phyloP scores from a whole-genome alignment of 2,888 invertebrate genomes.

The Agrotis puta region DNA sequence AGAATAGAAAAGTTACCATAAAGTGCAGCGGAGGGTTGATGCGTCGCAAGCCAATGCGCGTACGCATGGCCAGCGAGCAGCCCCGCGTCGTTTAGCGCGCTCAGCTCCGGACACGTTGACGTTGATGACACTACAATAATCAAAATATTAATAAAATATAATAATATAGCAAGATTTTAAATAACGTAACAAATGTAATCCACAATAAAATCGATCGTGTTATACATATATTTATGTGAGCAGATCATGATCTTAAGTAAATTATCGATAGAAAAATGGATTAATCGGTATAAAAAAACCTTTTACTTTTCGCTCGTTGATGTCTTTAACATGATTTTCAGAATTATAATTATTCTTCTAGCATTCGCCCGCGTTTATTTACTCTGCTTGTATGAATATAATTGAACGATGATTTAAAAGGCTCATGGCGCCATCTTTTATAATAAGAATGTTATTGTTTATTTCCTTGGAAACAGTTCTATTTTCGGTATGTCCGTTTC shows the following conservation, averaged over 20 bases:
- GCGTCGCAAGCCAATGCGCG: slow-evolving; percentile 87
- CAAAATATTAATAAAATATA: background rate
- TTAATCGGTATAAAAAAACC: too few species aligned
- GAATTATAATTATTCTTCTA: too few species aligned
- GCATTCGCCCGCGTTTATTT: too few species aligned
- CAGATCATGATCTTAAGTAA: background rate
- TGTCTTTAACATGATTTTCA: slow-evolving; percentile 18
- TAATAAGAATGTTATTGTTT: too few species aligned
- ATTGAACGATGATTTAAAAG: too few species aligned
- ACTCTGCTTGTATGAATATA: too few species aligned
- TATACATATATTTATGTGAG: background rate
- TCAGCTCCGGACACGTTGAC: slow-evolving; percentile 83
- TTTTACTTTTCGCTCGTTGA: slow-evolving; percentile 12
- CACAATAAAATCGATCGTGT: background rate
- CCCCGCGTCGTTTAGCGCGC: slow-evolving; percentile 82
- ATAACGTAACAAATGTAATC: background rate
- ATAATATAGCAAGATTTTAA: background rate
- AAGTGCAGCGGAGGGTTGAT: slow-evolving; percentile 82
- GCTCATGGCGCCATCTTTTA: too few species aligned
- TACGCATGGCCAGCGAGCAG: slow-evolving; percentile 87
- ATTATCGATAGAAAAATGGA: background rate
- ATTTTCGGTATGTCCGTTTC: too few species aligned
- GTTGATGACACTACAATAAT: slow-evolving; percentile 82
- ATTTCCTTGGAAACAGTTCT: too few species aligned
- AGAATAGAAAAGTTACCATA: slow-evolving; percentile 75